Evolutionary conservation across 2,797 vertebrate genomes (phyloP), one percentile per base, ranked within the genome.

Genomic region (Mormyrus proboscirostris): DNA sequence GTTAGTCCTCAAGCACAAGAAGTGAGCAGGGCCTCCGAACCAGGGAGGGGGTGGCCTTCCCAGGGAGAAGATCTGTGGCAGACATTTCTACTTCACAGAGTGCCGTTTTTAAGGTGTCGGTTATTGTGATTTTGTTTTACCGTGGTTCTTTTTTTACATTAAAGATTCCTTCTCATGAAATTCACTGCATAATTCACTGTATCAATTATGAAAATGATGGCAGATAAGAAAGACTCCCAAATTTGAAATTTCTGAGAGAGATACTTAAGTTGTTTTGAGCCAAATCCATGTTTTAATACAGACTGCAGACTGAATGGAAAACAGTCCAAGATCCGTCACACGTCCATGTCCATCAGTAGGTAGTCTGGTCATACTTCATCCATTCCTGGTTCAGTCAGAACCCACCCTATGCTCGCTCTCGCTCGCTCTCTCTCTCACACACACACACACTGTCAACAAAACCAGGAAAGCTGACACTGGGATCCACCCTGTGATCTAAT

Each of bases 1-100:
- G 0, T 94, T 99, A 88, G 98, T 99, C 44, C 95, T 94, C 88
- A 96, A 94, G 93, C 96, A 98, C 93, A 98, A 97, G 94, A 99
- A 98, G 94, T 98, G 95, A 96, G 12, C 89, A n/a, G 47, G 86
- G 57, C 51, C 33, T 87, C 8, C 9, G 22, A n/a, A 10, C 22
- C 82, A 51, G 9, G 12, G 44, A 19, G 14, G 16, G 4, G 38
- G 29, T 6, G 65, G 9, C 33, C 41, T 10, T 41, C 5, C 59
- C 3, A n/a, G 25, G 65, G 8, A 25, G 76, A 47, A 84, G n/a
- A 51, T 29, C 12, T 85, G 44, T 5, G 49, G 8, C 82, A 85
- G 22, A 12, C 44, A 50, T 51, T 85, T 51, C 19, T 83, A 83
- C n/a, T 22, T 47, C 7, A 49, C 44, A 22, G 29, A 10, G 8